Evolutionary conservation across 2,888 invertebrate genomes (phyloP), one percentile per base, ranked within the genome.

Genomic region (Sphaerophoria rueppellii): DNA sequence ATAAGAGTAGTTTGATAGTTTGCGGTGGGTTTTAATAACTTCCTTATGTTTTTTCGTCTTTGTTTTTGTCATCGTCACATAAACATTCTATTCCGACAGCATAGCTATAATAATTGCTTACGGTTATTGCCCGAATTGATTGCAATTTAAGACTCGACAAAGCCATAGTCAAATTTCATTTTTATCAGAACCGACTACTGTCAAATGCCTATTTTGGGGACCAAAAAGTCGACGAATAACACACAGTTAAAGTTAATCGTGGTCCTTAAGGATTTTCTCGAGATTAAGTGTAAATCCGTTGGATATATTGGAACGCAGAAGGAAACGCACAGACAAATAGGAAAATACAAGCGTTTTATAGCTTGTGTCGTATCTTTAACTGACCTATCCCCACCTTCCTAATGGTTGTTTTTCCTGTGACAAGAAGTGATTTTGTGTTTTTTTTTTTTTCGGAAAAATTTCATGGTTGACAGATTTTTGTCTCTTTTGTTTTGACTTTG

Each of bases 381-480:
- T 52, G 52, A 52, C 52, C 52, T 37, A 11, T 34, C 4, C 52
- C 50, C 52, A 40, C 24, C n/a, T 4, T 11, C 40, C 54, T 67
- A 40, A 67, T 52, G 67, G 40, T 54, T 67, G 40, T 67, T 54
- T 54, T 24, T 12, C 4, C 32, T 24, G 54, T 40, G 40, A 67
- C 52, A 54, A 54, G 54, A 54, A 67, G 54, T 43, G 67, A 67
- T 67, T 67, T 67, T 40, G n/a, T 54, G 40, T 37, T 24, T 35
- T 34, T 48, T 24, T 43, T 12, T 46, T 12, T n/a, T n/a, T 46
- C 1, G 12, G 34, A 48, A 32, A n/a, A n/a, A 6, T 46, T 6
- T n/a, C n/a, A 11, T 35, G 48, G 7, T 46, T 48, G 24, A 69
- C 69, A 55, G 57, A 76, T 77, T 82, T 69, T 63, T 55, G 48